These are phyloP conservation scores for Nasonovia ribisnigri DNA, from an alignment of 2,888 invertebrate genomes.

Conservation along the genomic window DNA sequence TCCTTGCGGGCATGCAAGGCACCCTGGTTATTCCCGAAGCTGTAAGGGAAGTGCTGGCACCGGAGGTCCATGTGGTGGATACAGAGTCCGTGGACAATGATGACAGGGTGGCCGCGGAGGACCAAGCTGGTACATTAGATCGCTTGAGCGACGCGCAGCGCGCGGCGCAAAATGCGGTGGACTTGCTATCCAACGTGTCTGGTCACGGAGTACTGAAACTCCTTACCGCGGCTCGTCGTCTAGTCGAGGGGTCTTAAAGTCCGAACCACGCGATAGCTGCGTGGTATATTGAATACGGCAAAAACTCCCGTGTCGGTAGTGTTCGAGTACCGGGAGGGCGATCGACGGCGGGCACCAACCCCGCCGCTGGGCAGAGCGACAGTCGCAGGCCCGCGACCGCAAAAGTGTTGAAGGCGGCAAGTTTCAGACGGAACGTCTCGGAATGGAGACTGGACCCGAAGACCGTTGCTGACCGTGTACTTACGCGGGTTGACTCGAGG, in stretches of 20 bases:
- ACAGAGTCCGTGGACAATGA: fast-evolving
- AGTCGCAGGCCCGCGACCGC: slow-evolving; percentile 67
- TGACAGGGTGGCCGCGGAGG: too few relatives aligned
- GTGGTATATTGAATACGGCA: background rate
- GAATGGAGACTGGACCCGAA: background rate
- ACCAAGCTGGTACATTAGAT: too few relatives aligned
- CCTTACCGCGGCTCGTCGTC: background rate
- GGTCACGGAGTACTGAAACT: background rate
- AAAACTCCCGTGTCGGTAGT: background rate
- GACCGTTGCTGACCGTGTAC: background rate
- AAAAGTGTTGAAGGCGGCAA: background rate
- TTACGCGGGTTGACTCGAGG: background rate
- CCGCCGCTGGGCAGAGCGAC: background rate
- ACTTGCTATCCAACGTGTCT: background rate
- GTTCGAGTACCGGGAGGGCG: background rate
- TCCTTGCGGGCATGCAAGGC: fast-evolving
- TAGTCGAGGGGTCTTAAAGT: fast-evolving
- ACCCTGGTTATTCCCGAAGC: too few relatives aligned
- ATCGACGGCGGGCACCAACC: fast-evolving
- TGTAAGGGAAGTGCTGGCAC: too few relatives aligned
- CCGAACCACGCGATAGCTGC: background rate
- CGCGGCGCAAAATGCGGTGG: background rate
- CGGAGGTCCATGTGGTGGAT: too few relatives aligned
- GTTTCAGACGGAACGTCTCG: background rate
- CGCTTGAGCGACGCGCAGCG: too few relatives aligned